These are phyloP conservation scores for Macrobrachium nipponense DNA, from an alignment of 1,140 invertebrate genomes.

Conservation along the genomic window DNA sequence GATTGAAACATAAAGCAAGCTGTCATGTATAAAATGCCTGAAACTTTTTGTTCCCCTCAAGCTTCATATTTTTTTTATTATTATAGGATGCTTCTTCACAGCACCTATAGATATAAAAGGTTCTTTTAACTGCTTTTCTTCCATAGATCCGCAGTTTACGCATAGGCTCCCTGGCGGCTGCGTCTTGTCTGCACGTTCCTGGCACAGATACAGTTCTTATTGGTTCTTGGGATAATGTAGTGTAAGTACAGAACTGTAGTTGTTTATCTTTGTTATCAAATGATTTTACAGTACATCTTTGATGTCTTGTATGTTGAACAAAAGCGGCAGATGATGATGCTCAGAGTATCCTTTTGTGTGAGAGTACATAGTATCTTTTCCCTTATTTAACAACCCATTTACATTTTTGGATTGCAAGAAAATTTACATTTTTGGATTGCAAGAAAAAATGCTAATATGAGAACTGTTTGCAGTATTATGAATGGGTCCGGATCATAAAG, in stretches of 20 bases:
- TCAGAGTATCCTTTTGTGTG: too few relatives aligned
- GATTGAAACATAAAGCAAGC: too few relatives aligned
- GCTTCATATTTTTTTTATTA: neutral
- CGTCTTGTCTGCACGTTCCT: slow-evolving; percentile 42
- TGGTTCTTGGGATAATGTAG: slow-evolving; percentile 48
- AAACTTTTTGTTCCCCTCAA: neutral
- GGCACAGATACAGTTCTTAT: slow-evolving; percentile 34
- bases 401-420: too few relatives aligned
- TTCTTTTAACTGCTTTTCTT: neutral
- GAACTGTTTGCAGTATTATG: too few relatives aligned
- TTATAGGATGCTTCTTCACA: too few relatives aligned
- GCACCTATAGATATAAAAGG: neutral
- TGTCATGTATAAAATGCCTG: neutral
- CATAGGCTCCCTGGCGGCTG: slow-evolving; percentile 33
- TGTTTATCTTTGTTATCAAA: neutral
- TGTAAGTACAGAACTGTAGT: slow-evolving; percentile 14
- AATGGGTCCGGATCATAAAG: too few relatives aligned
- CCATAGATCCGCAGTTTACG: slow-evolving; percentile 40
- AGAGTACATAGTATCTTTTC: too few relatives aligned
- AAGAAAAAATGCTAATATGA: too few relatives aligned
- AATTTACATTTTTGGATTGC: too few relatives aligned
- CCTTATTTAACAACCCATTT: too few relatives aligned
- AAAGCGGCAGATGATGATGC: too few relatives aligned
- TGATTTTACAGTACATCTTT: neutral
- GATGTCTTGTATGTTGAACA: neutral